These are phyloP conservation scores for Stegophylla sp. DNA, from an alignment of 2,888 invertebrate species.

Conservation along the genomic window DNA sequence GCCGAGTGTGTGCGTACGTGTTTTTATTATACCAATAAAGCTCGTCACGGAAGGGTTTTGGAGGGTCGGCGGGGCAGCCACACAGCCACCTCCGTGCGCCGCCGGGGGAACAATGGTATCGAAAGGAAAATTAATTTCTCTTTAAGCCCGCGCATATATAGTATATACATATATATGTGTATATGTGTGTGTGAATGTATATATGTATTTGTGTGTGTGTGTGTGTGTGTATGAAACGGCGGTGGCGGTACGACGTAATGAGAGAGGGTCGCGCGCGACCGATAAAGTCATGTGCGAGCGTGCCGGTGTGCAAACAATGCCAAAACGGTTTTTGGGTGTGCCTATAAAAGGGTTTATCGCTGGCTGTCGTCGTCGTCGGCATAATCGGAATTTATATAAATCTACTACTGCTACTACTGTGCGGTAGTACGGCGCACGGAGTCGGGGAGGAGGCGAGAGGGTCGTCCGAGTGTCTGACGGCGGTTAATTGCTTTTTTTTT, in stretches of 20 bases:
- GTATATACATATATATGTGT: neutral
- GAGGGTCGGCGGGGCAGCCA: conserved; percentile 11
- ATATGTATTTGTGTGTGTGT: no score
- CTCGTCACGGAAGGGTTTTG: conserved; percentile 59
- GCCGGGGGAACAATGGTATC: conserved; percentile 59
- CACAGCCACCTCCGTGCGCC: neutral
- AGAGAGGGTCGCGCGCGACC: conserved; percentile 52
- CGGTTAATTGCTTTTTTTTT: no score
- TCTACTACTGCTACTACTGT: no score
- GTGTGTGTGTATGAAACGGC: conserved; percentile 38
- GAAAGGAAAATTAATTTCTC: conserved; percentile 59
- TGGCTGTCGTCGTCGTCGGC: conserved; percentile 52
- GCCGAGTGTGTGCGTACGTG: conserved; percentile 21
- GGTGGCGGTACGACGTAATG: conserved; percentile 47
- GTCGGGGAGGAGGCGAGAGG: no score
- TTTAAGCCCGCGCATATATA: conserved; percentile 51
- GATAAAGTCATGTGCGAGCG: conserved; percentile 57
- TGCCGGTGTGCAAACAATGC: conserved; percentile 57
- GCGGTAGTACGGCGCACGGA: no score
- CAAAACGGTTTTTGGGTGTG: conserved; percentile 52
- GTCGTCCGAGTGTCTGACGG: no score
- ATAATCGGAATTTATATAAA: conserved; percentile 52
- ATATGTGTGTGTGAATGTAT: no score
- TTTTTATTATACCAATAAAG: conserved; percentile 60
- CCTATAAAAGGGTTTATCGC: conserved; percentile 59